These are phyloP conservation scores for Hydriomena furcata DNA, from an alignment of 2,888 invertebrate genomes.

Conservation along the genomic window DNA sequence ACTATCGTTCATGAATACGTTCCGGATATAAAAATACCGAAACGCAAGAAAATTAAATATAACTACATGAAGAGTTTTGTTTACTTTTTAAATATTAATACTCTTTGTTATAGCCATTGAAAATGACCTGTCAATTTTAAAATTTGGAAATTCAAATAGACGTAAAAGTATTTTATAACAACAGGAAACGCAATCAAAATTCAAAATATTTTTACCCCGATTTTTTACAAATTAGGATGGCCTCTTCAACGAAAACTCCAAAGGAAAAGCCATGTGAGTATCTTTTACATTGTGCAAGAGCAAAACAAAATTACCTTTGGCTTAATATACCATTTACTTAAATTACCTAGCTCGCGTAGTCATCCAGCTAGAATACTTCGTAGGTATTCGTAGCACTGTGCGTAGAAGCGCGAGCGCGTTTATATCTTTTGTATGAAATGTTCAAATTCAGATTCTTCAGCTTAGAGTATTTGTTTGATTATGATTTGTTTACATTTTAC, in stretches of 20 bases:
- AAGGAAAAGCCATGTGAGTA: constrained; percentile 71
- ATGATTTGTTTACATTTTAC: no score
- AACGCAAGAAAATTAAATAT: no score
- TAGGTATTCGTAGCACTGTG: neutral
- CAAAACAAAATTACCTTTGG: neutral
- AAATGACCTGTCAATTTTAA: constrained; percentile 40
- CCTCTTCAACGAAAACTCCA: constrained; percentile 56
- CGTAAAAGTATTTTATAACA: constrained; percentile 41
- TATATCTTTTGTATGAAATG: constrained; percentile 6
- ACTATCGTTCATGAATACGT: no score
- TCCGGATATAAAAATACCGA: no score
- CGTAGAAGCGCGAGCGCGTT: constrained; percentile 9
- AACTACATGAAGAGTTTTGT: neutral
- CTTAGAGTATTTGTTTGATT: no score
- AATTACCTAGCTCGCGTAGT: no score
- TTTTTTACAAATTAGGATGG: constrained; percentile 49
- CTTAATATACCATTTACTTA: no score
- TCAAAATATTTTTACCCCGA: constrained; percentile 39
- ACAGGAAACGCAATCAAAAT: constrained; percentile 57
- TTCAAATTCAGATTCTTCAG: constrained; percentile 2
- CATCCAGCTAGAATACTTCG: neutral
- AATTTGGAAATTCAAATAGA: constrained; percentile 54
- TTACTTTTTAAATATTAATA: neutral
- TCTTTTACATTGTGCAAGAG: neutral
- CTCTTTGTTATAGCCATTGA: constrained; percentile 13